These are phyloP conservation scores for Hoplodrina ambigua DNA, from an alignment of 2,888 invertebrate species.

Conservation along the genomic window DNA sequence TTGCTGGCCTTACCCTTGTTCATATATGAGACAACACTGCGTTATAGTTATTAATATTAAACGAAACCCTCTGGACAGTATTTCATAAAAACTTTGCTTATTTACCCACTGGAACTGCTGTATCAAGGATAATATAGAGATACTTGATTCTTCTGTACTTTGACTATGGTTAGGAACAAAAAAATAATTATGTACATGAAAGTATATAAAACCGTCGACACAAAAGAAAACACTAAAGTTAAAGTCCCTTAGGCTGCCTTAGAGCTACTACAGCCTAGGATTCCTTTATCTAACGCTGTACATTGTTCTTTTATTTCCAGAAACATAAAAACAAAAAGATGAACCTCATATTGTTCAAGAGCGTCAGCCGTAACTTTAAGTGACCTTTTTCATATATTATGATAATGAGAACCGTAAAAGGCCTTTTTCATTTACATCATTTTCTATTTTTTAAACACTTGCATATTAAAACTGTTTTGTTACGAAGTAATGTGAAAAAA, in stretches of 20 bases:
- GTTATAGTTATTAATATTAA: slow-evolving; percentile 52
- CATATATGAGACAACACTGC: slow-evolving; percentile 55
- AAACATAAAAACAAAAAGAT: slow-evolving; percentile 52
- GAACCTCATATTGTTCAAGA: slow-evolving; percentile 44
- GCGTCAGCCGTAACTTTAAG: slow-evolving; percentile 52
- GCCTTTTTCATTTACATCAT: slow-evolving; percentile 44
- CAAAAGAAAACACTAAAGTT: slow-evolving; percentile 25
- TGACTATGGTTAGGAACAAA: background rate
- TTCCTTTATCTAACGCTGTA: slow-evolving; percentile 9
- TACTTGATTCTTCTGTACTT: slow-evolving; percentile 1
- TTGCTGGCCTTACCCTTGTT: slow-evolving; percentile 64
- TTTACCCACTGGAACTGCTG: background rate
- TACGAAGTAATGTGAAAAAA: slow-evolving; percentile 26
- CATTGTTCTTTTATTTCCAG: slow-evolving; percentile 39
- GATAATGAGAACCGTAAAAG: slow-evolving; percentile 46
- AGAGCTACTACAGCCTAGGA: slow-evolving; percentile 12
- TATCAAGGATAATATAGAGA: background rate
- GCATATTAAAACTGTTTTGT: slow-evolving; percentile 31
- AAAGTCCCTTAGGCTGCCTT: slow-evolving; percentile 13
- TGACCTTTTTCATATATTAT: slow-evolving; percentile 52
- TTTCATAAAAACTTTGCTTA: slow-evolving; percentile 36
- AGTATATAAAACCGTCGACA: slow-evolving; percentile 20
- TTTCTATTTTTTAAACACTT: slow-evolving; percentile 30
- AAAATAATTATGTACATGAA: slow-evolving; percentile 8
- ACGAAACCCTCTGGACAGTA: slow-evolving; percentile 30